A percentile compares a stretch with the other conserved stretches of the same genome.
Conservation (phyloP, 2,113 vertebrate genomes). For the Lamprotornis superbus region DNA sequence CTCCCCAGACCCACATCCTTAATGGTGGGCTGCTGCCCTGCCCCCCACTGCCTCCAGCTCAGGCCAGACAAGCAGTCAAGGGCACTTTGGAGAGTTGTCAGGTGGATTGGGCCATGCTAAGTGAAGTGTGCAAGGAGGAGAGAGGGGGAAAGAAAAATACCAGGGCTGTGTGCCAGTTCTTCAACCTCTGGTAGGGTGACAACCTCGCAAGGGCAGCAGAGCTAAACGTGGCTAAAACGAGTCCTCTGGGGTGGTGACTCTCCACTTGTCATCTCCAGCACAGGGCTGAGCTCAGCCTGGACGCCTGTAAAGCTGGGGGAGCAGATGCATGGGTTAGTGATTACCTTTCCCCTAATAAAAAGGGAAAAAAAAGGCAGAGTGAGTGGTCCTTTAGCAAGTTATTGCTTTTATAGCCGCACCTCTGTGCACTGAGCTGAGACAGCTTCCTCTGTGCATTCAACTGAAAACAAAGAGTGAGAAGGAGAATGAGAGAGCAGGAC, state of each 20-base stretch:
- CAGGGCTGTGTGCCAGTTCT: slow-evolving; percentile 23
- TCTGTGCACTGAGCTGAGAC: slow-evolving; percentile 57
- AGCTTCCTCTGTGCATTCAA: slow-evolving; percentile 59
- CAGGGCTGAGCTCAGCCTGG: slow-evolving; percentile 9
- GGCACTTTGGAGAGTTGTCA: slow-evolving; percentile 49
- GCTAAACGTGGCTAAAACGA: not conserved
- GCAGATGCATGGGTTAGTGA: not conserved
- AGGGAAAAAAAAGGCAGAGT: not conserved
- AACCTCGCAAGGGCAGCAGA: slow-evolving; percentile 24
- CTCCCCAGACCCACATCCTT: not conserved
- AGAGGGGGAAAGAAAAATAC: not conserved
- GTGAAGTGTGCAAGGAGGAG: slow-evolving; percentile 62
- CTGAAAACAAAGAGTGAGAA: slow-evolving; percentile 71
- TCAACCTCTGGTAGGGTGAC: slow-evolving; percentile 56
- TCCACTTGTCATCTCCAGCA: slow-evolving; percentile 6
- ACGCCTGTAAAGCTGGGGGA: not conserved
- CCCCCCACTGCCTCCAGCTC: not conserved
- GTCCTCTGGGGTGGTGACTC: not conserved
- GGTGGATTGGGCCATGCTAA: slow-evolving; percentile 62
- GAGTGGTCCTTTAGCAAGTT: slow-evolving; percentile 5
- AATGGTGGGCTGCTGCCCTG: not conserved
- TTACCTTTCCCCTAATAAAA: slow-evolving; percentile 24
- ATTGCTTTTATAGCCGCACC: slow-evolving; percentile 41
- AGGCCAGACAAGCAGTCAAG: slow-evolving; percentile 15
- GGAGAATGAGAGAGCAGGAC: not conserved